Percentiles rank a stretch among this genome's conserved stretches.
phyloP scores from a whole-genome alignment of 1,140 invertebrate genomes.

The Drosophila lini region DNA sequence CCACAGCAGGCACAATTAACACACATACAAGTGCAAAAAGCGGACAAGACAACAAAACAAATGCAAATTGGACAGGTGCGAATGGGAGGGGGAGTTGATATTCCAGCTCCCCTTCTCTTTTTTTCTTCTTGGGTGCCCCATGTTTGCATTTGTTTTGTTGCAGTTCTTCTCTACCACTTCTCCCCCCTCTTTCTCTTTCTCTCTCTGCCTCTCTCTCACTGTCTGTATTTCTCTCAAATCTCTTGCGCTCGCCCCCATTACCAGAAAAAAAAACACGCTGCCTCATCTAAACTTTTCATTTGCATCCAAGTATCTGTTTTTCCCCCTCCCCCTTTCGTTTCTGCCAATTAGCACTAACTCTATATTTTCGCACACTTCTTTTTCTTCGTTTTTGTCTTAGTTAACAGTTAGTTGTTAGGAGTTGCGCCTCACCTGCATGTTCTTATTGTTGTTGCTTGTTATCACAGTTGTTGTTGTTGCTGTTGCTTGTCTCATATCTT shows the following conservation, averaged over 20 bases:
- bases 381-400: slow-evolving; percentile 48
- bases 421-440: slow-evolving; percentile 53
- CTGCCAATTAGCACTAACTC: slow-evolving; percentile 63
- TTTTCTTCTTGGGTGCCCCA: neutral
- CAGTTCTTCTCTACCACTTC: slow-evolving; percentile 22
- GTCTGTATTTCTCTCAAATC: slow-evolving; percentile 20
- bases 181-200: slow-evolving; percentile 21
- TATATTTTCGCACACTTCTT: slow-evolving; percentile 44
- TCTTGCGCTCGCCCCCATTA: slow-evolving; percentile 58
- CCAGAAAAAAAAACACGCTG: slow-evolving; percentile 42
- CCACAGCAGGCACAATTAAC: slow-evolving; percentile 44
- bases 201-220: slow-evolving; percentile 40
- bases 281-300: slow-evolving; percentile 72
- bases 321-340: neutral
- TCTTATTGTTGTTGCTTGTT: slow-evolving; percentile 29
- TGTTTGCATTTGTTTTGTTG: slow-evolving; percentile 50
- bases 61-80: slow-evolving; percentile 23
- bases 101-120: slow-evolving; percentile 7
- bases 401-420: slow-evolving; percentile 70
- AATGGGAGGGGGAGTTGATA: slow-evolving; percentile 13
- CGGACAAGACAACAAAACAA: slow-evolving; percentile 46
- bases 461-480: slow-evolving; percentile 25
- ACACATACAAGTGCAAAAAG: slow-evolving; percentile 34
- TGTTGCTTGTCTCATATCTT: slow-evolving; percentile 44
- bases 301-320: slow-evolving; percentile 63